phyloP scores from a whole-genome alignment of 2,797 vertebrate species.

The Numenius phaeopus region DNA sequence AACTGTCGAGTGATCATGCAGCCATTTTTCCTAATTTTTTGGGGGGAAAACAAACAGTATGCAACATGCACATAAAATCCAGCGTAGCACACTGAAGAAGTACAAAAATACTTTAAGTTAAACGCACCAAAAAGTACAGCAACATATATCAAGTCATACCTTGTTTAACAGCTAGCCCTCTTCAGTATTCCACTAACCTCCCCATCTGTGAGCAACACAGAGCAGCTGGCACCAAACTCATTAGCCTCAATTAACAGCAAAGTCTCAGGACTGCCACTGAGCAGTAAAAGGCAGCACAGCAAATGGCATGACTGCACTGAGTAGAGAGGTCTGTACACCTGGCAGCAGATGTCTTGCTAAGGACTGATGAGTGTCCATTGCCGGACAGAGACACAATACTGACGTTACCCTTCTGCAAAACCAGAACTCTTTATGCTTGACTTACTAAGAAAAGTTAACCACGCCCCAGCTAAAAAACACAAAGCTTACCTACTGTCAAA shows the following conservation, averaged over 20 bases:
- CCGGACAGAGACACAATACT: neutral
- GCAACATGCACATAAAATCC: neutral
- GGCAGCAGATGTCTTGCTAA: neutral
- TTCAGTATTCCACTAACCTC: neutral
- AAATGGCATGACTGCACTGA: neutral
- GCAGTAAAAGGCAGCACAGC: neutral
- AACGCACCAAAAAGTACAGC: neutral
- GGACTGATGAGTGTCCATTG: accelerated
- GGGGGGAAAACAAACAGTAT: neutral
- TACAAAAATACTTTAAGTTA: neutral
- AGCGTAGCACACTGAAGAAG: neutral
- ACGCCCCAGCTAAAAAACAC: accelerated
- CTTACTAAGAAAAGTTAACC: neutral
- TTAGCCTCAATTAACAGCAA: neutral
- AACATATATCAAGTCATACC: neutral
- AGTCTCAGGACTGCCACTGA: neutral
- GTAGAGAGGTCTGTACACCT: neutral
- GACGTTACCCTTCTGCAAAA: neutral
- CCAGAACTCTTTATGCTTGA: neutral
- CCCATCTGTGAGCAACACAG: neutral
- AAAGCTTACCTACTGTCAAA: neutral
- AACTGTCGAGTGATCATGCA: neutral
- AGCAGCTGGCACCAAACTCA: neutral
- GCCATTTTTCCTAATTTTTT: neutral
- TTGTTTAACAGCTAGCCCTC: neutral